phyloP scores from a whole-genome alignment of 1,140 invertebrate species.

The Venturia canescens region DNA sequence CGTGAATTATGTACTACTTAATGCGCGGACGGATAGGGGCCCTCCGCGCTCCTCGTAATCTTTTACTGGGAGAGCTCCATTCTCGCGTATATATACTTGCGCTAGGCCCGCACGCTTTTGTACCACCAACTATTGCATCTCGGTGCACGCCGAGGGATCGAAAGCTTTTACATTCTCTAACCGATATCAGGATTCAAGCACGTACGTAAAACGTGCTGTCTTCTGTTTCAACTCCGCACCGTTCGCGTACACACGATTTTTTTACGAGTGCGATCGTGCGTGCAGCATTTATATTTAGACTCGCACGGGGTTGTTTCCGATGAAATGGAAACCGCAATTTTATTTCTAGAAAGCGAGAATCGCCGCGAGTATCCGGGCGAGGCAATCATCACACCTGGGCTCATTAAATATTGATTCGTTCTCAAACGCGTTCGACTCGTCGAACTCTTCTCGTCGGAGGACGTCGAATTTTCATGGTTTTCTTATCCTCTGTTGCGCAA shows the following conservation, averaged over 20 bases:
- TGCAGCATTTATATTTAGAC: neutral
- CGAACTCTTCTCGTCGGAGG: too few species aligned
- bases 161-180: neutral
- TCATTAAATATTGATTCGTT: too few species aligned
- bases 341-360: too few species aligned
- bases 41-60: neutral
- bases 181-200: constrained; percentile 3
- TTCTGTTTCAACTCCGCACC: neutral
- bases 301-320: too few species aligned
- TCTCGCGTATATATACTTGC: neutral
- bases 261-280: neutral
- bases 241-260: neutral
- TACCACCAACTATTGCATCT: neutral
- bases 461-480: neutral
- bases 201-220: constrained; percentile 15
- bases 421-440: too few species aligned
- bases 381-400: too few species aligned
- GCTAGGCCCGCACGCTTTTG: neutral
- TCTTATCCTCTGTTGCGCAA: too few species aligned
- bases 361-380: too few species aligned
- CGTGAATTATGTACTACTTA: constrained; percentile 51
- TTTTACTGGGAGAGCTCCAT: neutral
- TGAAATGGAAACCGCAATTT: too few species aligned
- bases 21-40: constrained; percentile 38
- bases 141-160: neutral